Evolutionary conservation across 2,113 vertebrate species (phyloP).

Genomic region (Xenus cinereus): DNA sequence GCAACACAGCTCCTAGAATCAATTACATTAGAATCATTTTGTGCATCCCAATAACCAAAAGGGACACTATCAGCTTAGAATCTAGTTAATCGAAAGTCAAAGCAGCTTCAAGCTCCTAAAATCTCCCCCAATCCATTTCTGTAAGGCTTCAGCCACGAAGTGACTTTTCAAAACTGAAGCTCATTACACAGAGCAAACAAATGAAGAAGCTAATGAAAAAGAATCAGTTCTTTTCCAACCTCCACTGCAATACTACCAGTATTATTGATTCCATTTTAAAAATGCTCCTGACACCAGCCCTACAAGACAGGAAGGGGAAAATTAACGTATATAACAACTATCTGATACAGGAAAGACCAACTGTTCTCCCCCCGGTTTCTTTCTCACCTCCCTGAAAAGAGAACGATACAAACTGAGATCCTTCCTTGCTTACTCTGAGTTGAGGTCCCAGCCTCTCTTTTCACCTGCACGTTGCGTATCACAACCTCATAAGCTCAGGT

Average conservation of each 20-base stretch:
- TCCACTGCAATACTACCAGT: not conserved
- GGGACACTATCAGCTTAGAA: not conserved
- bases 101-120: not conserved
- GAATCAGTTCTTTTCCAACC: not conserved
- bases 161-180: not conserved
- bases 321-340: not conserved
- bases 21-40: not conserved
- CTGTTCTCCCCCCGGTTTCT: not conserved
- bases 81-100: not conserved
- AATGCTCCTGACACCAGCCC: not conserved
- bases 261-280: not conserved
- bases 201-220: not conserved
- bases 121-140: not conserved
- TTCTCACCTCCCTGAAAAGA: not conserved
- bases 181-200: not conserved
- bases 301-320: not conserved
- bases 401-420: not conserved
- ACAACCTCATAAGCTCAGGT: not conserved
- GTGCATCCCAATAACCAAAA: not conserved
- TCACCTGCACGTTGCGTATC: not conserved
- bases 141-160: not conserved
- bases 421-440: not conserved
- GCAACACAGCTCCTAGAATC: not conserved
- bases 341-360: not conserved
- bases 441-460: not conserved